Evolutionary conservation across 1,140 invertebrate genomes (phyloP), one percentile per base, ranked within the genome.

Genomic region (Holcopasites calliopsidis): DNA sequence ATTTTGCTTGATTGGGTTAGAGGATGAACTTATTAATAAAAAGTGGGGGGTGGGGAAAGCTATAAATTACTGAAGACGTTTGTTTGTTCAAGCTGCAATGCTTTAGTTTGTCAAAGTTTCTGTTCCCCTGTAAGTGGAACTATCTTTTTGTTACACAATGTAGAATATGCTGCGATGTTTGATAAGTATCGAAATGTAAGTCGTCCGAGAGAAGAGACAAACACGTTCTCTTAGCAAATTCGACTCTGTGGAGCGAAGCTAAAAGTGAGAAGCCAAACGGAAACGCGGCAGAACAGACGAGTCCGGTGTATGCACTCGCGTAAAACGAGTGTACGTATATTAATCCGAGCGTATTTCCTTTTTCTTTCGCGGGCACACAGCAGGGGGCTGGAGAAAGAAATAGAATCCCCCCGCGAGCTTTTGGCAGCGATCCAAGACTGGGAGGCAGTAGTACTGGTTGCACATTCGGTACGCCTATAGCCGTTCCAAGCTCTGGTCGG

Each of bases 391-490:
- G 16, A n/a, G 26, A 58, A 13, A 16, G n/a, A 3, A 16, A 16
- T 28, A 33, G 31, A 57, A 38, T 44, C 58, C 50, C 44, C 57
- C 42, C 52, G 65, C 54, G 57, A 77, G 64, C 40, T 79, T 73
- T 76, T 85, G 83, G 82, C 86, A 35, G 44, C 26, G n/a, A 50
- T 84, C 83, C 85, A 87, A 82, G 57, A 33, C 57, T 47, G 65
- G 72, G 61, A 58, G 58, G 62, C 33, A 44, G 42, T 42, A 42
- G 66, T 77, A 85, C 71, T 78, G 82, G 82, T 76, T 86, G 82
- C 76, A 85, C 76, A 76, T 74, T 77, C 61, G 23, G 55, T 28
- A 64, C 44, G 72, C 72, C 69, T 85, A 83, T 74, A 83, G 70
- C 50, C 66, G 65, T 70, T 77, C 83, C 76, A 83, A n/a, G n/a